Evolutionary conservation across 2,797 vertebrate genomes (phyloP).

Genomic region (Harpagifer antarcticus): DNA sequence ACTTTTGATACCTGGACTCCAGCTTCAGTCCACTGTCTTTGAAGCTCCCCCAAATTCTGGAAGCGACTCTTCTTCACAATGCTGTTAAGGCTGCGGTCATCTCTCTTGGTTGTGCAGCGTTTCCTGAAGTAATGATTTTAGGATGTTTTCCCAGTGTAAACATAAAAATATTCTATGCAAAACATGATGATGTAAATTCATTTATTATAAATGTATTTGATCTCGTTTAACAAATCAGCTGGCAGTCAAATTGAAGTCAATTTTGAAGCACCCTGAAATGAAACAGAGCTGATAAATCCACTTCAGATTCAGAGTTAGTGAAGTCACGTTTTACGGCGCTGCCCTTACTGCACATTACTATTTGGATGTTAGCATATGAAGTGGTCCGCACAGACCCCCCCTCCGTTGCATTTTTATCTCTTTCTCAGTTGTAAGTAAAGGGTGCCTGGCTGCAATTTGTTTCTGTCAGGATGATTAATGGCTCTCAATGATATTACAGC

Average conservation of each 20-base stretch:
- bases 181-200: constrained; percentile 45
- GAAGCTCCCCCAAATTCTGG: too few relatives aligned
- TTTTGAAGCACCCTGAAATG: constrained; percentile 22
- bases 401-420: constrained; percentile 37
- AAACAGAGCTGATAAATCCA: constrained; percentile 36
- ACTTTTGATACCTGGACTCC: too few relatives aligned
- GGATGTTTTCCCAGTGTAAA: constrained; percentile 55
- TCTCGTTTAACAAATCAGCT: constrained; percentile 59
- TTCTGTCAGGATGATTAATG: constrained; percentile 86
- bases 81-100: too few relatives aligned
- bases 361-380: constrained; percentile 48
- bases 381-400: constrained; percentile 33
- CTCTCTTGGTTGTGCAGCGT: too few relatives aligned
- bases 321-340: neutral
- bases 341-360: constrained; percentile 15
- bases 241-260: constrained; percentile 37
- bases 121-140: constrained; percentile 38
- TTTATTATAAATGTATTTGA: constrained; percentile 59
- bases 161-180: constrained; percentile 35
- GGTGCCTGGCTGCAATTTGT: constrained; percentile 80
- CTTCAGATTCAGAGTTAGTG: constrained; percentile 15
- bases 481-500: constrained; percentile 83
- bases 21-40: too few relatives aligned
- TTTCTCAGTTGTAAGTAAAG: constrained; percentile 76
- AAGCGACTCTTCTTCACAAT: too few relatives aligned